Conservation (phyloP, 2,797 vertebrate species). For the Aeoliscus strigatus region DNA sequence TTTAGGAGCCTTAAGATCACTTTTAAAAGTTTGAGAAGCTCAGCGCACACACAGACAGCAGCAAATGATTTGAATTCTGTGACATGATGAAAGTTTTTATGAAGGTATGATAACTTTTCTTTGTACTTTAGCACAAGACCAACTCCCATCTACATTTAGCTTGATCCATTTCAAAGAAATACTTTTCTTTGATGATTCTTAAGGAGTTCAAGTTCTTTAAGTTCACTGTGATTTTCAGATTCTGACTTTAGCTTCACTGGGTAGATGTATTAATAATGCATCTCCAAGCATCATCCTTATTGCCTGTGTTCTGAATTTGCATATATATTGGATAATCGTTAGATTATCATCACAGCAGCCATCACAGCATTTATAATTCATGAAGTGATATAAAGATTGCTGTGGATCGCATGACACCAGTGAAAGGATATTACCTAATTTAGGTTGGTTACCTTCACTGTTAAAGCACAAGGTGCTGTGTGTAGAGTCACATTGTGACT, state of each 20-base stretch:
- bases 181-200: constrained; percentile 41
- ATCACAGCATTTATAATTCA: constrained; percentile 38
- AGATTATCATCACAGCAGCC: constrained; percentile 39
- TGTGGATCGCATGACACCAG: constrained; percentile 21
- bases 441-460: not conserved
- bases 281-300: constrained; percentile 43
- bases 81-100: constrained; percentile 22
- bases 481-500: too few relatives aligned
- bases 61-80: constrained; percentile 3
- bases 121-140: constrained; percentile 36
- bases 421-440: not conserved
- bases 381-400: constrained; percentile 23
- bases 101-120: constrained; percentile 35
- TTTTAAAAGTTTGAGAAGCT: not conserved
- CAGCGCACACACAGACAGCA: not conserved
- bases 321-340: constrained; percentile 59
- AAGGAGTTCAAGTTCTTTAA: constrained; percentile 38
- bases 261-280: constrained; percentile 60
- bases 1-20: not conserved
- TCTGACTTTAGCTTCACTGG: constrained; percentile 41
- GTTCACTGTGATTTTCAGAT: constrained; percentile 40
- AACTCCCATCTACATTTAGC: constrained; percentile 46
- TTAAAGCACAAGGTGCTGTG: not conserved
- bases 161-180: constrained; percentile 48
- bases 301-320: constrained; percentile 47